Evolutionary conservation across 2,797 vertebrate genomes (phyloP), one percentile per base, ranked within the genome.

Genomic region (Sebastes paucispinis): DNA sequence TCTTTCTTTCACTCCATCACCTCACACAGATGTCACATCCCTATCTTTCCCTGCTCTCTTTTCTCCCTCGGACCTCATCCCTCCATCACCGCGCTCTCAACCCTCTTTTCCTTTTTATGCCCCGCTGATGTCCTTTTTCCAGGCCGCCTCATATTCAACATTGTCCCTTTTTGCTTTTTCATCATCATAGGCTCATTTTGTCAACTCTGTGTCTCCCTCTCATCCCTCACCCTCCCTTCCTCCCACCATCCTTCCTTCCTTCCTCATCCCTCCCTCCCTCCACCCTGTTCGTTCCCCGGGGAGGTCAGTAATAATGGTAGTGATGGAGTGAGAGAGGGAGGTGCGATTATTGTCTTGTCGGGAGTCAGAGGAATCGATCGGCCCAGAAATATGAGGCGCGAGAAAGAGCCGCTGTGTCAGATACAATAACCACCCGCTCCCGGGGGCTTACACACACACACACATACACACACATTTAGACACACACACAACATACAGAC

Each of bases 281-380:
- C 92, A 73, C 90, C 86, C 90, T 75, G 73, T 85, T 86, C 91
- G 65, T 93, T 95, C 94, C 97, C 96, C 91, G 94, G 96, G 96
- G 97, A 97, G 94, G 95, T 95, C 96, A 96, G 96, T 97, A 97
- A 97, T 97, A 97, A 97, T 97, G 96, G 96, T 96, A 96, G 96
- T 97, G 97, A 97, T 97, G 96, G 96, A 97, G 96, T 96, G 95
- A 95, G 96, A 96, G 95, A 95, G 93, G 94, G 94, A 94, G 94
- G 95, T 95, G 94, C 94, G 96, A 98, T 97, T 98, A 97, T 97
- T 98, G 97, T 98, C 96, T 97, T 98, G 97, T 98, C 96, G 97
- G 96, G 97, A 98, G 97, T 98, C 97, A 97, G 97, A 97, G 95
- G 96, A 97, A 98, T 98, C 97, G 97, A 98, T 98, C 97, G 94